phyloP scores from a whole-genome alignment of 1,140 invertebrate species.

The Chrysopa pallens region DNA sequence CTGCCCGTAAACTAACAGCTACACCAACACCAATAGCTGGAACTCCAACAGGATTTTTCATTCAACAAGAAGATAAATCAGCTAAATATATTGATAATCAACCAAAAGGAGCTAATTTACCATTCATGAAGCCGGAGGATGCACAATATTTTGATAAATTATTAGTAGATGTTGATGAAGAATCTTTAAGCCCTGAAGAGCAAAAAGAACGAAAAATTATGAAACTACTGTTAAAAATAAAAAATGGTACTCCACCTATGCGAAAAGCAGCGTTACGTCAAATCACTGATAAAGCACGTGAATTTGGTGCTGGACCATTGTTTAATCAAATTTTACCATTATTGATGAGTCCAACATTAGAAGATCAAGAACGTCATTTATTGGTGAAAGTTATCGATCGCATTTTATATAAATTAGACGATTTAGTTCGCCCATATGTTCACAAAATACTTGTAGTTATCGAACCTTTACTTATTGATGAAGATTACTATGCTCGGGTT shows the following conservation, averaged over 20 bases:
- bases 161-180: slow-evolving; percentile 94
- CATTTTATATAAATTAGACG: slow-evolving; percentile 96
- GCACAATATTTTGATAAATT: slow-evolving; percentile 99
- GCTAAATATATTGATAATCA: slow-evolving; percentile 90
- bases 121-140: slow-evolving; percentile 98
- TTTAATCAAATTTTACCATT: slow-evolving; percentile 98
- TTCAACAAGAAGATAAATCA: slow-evolving; percentile 72
- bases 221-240: slow-evolving; percentile 96
- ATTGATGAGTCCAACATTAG: slow-evolving; percentile 96
- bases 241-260: slow-evolving; percentile 99
- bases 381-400: slow-evolving; percentile 99
- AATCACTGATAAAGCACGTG: slow-evolving; percentile 96
- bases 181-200: slow-evolving; percentile 85
- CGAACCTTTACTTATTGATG: slow-evolving; percentile 96
- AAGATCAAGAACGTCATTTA: slow-evolving; percentile 98
- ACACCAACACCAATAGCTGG: slow-evolving; percentile 93
- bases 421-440: slow-evolving; percentile 95
- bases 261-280: slow-evolving; percentile 92
- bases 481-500: slow-evolving; percentile 99
- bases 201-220: slow-evolving; percentile 98
- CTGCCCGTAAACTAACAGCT: slow-evolving; percentile 88
- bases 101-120: slow-evolving; percentile 82
- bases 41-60: slow-evolving; percentile 90
- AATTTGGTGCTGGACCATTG: slow-evolving; percentile 94
- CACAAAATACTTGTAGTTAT: slow-evolving; percentile 99